phyloP scores from a whole-genome alignment of 2,797 vertebrate genomes.

The Typhlichthys subterraneus region DNA sequence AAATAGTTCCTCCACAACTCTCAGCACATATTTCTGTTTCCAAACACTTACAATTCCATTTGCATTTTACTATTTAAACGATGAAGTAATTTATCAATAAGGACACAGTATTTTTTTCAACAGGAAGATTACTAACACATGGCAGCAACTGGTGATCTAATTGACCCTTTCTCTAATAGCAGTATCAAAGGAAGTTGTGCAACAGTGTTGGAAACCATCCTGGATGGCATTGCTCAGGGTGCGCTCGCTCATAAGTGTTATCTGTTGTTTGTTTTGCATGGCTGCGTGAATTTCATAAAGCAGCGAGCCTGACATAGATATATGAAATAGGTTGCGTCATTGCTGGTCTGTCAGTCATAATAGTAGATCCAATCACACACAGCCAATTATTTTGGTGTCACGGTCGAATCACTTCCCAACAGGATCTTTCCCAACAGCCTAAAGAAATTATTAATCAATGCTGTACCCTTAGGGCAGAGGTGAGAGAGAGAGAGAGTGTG shows the following conservation, averaged over 20 bases:
- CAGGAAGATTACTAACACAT: too few species aligned
- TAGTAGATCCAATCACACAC: conserved; percentile 47
- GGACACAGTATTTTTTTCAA: too few species aligned
- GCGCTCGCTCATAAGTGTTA: too few species aligned
- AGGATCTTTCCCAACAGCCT: conserved; percentile 50
- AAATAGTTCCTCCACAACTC: too few species aligned
- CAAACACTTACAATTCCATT: too few species aligned
- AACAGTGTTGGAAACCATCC: not conserved
- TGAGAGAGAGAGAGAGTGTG: conserved; percentile 32
- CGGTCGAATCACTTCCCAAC: conserved; percentile 52
- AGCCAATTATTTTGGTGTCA: conserved; percentile 45
- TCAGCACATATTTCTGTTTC: too few species aligned
- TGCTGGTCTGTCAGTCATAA: conserved; percentile 29
- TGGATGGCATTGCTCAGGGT: too few species aligned
- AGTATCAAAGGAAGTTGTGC: not conserved
- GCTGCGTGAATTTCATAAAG: conserved; percentile 20
- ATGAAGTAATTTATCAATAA: too few species aligned
- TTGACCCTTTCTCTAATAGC: too few species aligned
- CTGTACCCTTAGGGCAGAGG: conserved; percentile 32
- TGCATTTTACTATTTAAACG: too few species aligned
- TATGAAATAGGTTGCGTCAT: conserved; percentile 37
- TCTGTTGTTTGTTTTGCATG: too few species aligned
- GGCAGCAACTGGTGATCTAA: too few species aligned
- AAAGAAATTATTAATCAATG: conserved; percentile 56
- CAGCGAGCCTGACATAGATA: conserved; percentile 4